Evolutionary conservation across 2,888 invertebrate genomes (phyloP), one percentile per base, ranked within the genome.

Genomic region (Hemicrepidius hirtus): DNA sequence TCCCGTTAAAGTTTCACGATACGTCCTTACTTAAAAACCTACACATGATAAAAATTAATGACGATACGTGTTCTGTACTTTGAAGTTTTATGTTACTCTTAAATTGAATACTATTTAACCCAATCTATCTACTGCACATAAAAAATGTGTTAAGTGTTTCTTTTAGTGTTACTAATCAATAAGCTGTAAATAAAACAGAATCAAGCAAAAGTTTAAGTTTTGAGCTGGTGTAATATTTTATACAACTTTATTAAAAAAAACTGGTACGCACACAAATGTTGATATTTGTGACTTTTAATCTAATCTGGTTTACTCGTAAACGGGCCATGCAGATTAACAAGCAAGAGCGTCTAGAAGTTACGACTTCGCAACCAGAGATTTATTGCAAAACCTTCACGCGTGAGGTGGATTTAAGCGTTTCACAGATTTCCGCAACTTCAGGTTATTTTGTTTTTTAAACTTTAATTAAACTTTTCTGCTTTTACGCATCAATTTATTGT

Each of bases 381-480:
- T 60, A 60, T 44, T 40, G 44, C 24, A 60, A 44, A 60, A 60
- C 21, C 60, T 60, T 60, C 24, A 60, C 44, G 60, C 60, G 44
- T 60, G 60, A 44, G 20, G 13, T 12, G 20, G 41, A 60, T 60
- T 60, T 18, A 60, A 60, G 41, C 40, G 40, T 60, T 60, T 44
- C 41, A 7, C 57, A 57, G 57, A 57, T 57, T 57, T 57, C 20
- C 44, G 5, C 28, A 44, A 44, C 60, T 44, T 60, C 55, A 16
- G 12, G 24, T 13, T 57, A 41, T 53, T 66, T 55, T 44, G 55
- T 66, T 66, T 63, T 63, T 50, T 35, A 41, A 66, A 32, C 24
- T 55, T 66, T 66, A 66, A 66, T 66, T 66, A 66, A 66, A 21
- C 21, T 66, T 57, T 66, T 66, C 20, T 55, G 28, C 49, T 53